Evolutionary conservation across 1,140 invertebrate species (phyloP).

Genomic region (Drusus annulatus): DNA sequence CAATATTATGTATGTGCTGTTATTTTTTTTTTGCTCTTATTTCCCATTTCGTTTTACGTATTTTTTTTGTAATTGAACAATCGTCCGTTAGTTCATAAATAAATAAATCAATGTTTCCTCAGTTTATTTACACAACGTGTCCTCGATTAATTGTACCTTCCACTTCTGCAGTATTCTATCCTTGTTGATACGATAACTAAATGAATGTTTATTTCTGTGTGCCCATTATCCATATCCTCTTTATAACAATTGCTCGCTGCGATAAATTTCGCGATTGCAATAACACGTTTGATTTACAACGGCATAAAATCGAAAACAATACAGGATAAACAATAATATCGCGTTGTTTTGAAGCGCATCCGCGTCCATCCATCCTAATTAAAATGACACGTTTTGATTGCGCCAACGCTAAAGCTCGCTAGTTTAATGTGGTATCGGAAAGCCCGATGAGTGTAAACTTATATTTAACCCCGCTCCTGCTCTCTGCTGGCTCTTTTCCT

Average conservation of each 20-base stretch:
- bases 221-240: slow-evolving; percentile 4
- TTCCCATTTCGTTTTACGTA: too few species aligned
- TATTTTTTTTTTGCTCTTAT: too few species aligned
- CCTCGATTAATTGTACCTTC: not conserved
- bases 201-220: not conserved
- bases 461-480: slow-evolving; percentile 42
- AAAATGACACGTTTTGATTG: slow-evolving; percentile 4
- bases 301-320: slow-evolving; percentile 22
- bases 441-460: slow-evolving; percentile 47
- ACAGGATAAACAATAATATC: not conserved
- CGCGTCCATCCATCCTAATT: not conserved
- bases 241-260: not conserved
- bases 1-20: too few species aligned
- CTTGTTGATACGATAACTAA: not conserved
- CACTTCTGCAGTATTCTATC: not conserved
- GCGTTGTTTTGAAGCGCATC: not conserved
- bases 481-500: not conserved
- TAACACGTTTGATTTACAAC: slow-evolving; percentile 17
- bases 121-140: not conserved
- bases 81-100: too few species aligned
- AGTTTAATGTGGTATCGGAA: slow-evolving; percentile 19
- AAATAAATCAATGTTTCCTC: too few species aligned
- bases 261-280: slow-evolving; percentile 16
- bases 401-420: not conserved
- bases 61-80: too few species aligned